Evolutionary conservation across 2,797 vertebrate species (phyloP).

Genomic region (Propithecus deckenii): DNA sequence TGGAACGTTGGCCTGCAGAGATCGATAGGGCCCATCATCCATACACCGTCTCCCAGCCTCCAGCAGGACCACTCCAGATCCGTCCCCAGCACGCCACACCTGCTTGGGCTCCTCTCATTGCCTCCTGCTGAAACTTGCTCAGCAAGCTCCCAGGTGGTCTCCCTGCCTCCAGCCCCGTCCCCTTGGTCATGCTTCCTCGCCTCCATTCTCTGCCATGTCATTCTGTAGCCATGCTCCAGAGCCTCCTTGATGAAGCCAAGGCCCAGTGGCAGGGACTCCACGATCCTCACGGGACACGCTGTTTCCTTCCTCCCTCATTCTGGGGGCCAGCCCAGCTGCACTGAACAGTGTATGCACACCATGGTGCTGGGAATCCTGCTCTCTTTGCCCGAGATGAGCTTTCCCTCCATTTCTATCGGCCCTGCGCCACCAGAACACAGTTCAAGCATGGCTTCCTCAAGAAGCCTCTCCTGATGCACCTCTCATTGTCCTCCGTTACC

Average conservation of each 20-base stretch:
- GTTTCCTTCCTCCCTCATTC: no score
- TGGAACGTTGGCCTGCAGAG: not conserved
- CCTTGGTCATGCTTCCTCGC: not conserved
- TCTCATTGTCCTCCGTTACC: not conserved
- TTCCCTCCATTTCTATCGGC: not conserved
- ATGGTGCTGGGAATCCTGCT: not conserved
- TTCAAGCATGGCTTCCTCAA: not conserved
- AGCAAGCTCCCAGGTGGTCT: not conserved
- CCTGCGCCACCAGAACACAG: not conserved
- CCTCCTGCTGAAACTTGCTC: not conserved
- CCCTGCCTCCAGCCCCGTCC: not conserved
- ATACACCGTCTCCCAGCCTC: not conserved
- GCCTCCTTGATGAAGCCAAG: not conserved
- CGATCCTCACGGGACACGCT: not conserved
- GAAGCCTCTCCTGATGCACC: not conserved
- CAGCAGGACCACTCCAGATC: not conserved
- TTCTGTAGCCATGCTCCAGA: not conserved
- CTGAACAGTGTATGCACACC: not conserved
- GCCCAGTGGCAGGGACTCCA: not conserved
- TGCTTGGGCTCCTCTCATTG: no score
- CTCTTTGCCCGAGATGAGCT: not conserved
- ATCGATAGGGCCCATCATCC: not conserved
- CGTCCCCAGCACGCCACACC: not conserved
- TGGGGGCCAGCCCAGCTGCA: not conserved
- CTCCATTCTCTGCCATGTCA: not conserved